These are phyloP conservation scores for Rhinolophus ferrumequinum DNA, from an alignment of 2,113 vertebrate genomes.

Conservation along the genomic window DNA sequence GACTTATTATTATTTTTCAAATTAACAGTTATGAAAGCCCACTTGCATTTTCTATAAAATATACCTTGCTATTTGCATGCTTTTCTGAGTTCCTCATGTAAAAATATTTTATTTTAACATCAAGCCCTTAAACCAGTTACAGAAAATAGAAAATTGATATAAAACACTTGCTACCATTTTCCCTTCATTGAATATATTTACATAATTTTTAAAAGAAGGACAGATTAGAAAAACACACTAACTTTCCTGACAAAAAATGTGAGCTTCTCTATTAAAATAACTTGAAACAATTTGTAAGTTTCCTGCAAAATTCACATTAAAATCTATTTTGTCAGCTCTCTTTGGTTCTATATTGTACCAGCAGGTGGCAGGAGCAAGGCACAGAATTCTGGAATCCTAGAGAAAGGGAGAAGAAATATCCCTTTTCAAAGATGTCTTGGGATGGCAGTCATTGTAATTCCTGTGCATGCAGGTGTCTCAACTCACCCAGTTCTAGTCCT, in stretches of 20 bases:
- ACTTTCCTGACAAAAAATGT: neutral
- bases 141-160: neutral
- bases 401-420: neutral
- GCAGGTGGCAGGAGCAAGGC: slow-evolving; percentile 76
- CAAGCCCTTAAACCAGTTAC: neutral
- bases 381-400: neutral
- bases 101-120: neutral
- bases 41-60: neutral
- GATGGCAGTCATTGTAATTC: slow-evolving; percentile 18
- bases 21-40: neutral
- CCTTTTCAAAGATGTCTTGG: neutral
- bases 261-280: neutral
- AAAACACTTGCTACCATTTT: neutral
- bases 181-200: neutral
- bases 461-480: neutral
- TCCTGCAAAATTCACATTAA: neutral
- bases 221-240: neutral
- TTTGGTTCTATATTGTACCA: slow-evolving; percentile 39
- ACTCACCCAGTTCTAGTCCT: neutral
- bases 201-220: neutral
- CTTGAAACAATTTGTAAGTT: neutral
- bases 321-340: neutral
- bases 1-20: neutral
- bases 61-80: neutral
- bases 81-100: neutral